Base-by-base conservation (phyloP, 2,113 vertebrate species). In the Periophthalmus modestus region DNA sequence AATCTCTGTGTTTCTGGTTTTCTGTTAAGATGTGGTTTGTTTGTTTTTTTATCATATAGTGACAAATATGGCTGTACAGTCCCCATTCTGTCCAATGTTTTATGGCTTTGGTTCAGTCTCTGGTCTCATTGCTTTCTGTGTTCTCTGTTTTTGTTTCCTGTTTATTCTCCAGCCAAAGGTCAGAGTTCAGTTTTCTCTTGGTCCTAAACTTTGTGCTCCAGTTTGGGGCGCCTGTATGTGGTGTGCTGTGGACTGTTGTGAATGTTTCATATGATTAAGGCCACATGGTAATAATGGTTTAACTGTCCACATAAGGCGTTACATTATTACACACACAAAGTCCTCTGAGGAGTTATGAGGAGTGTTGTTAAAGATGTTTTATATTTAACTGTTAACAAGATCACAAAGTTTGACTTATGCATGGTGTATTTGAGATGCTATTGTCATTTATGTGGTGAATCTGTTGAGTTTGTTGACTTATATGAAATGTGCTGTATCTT, bases 401-500 rank as follows among this genome's bases (percentile, higher is more conserved):
- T 15, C 4, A 19, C 50, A 54, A 6, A 54, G 19, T 9, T 7
- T 18, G 4, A 18, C 15, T 4, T 52, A 7, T 33, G 58, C 58
- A 61, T 33, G 58, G 28, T 16, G n/a, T 24, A 28, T 28, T 14
- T 59, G 21, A 59, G 21, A 13, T 18, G 23, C 18, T 16, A 11
- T 4, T 65, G 62, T 39, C 7, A 4, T n/a, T 43, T 39, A 3
- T 65, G 62, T 65, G 62, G 62, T 65, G 62, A 65, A 39, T 65
- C 19, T 65, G 62, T 39, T 3, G 33, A 36, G 61, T 63, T 19
- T 36, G 34, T 18, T n/a, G 36, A 12, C 9, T n/a, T 43, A 12
- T 39, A 43, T n/a, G 18, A 65, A 65, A 43, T 12, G 62, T 75
- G 55, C 62, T 18, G 59, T 62, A 66, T 62, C 16, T 84, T 43